Conservation (phyloP, 2,797 vertebrate genomes). For the Tinamus major region DNA sequence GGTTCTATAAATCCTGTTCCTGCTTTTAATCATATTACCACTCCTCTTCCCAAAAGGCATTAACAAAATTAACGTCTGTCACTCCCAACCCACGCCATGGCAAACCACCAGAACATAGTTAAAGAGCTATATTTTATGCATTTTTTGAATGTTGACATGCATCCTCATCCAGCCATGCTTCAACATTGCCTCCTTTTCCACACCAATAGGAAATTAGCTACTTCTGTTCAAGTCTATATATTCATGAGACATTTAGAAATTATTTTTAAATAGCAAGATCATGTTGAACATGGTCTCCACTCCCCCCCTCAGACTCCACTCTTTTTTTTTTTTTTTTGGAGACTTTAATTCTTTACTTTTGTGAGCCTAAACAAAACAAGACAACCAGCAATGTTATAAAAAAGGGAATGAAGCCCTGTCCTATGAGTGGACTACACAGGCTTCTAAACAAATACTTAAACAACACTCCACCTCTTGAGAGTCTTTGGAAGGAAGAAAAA, state of each 20-base stretch:
- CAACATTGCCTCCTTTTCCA: neutral
- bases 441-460: conserved; percentile 60
- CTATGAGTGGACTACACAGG: neutral
- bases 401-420: conserved; percentile 12
- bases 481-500: neutral
- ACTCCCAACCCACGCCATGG: neutral
- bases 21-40: neutral
- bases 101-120: neutral
- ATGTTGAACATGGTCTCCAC: neutral
- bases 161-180: neutral
- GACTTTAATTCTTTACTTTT: neutral
- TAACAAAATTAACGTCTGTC: neutral
- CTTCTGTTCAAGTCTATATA: neutral
- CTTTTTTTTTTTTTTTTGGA: neutral
- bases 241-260: neutral
- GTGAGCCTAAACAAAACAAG: conserved; percentile 9
- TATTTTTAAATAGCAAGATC: neutral
- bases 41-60: neutral
- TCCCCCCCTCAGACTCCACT: neutral
- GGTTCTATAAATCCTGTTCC: neutral
- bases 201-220: neutral
- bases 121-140: neutral
- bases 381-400: neutral
- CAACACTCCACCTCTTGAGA: conserved; percentile 36
- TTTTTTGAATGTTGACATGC: neutral